A percentile compares a stretch with the other conserved stretches of the same genome.
Conservation (phyloP, 2,797 vertebrate species). For the Oreonectes daqikongensis region DNA sequence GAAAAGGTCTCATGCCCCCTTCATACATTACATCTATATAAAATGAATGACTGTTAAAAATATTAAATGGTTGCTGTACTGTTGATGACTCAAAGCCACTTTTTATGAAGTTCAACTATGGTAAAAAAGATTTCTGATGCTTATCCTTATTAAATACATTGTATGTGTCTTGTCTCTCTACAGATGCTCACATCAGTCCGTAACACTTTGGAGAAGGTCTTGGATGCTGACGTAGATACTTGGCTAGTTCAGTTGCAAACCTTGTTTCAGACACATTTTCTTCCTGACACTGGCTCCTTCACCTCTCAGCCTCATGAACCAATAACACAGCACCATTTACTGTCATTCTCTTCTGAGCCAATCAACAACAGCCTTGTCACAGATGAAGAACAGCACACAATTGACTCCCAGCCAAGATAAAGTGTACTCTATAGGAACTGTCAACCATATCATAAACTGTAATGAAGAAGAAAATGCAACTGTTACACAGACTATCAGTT, state of each 20-base stretch:
- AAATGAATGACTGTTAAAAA: too few species aligned
- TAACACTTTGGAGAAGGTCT: constrained; percentile 83
- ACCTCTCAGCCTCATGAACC: constrained; percentile 55
- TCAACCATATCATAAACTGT: background rate
- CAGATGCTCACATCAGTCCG: constrained; percentile 92
- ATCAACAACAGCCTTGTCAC: constrained; percentile 32
- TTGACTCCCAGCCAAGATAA: constrained; percentile 18
- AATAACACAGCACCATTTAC: constrained; percentile 45
- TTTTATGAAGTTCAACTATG: background rate
- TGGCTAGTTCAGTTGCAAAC: constrained; percentile 89
- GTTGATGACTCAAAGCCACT: too few species aligned
- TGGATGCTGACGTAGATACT: constrained; percentile 80
- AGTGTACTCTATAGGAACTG: background rate
- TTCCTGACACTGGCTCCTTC: constrained; percentile 66
- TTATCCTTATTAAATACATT: background rate
- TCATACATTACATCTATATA: background rate
- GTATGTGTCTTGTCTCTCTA: constrained; percentile 1
- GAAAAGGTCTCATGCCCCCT: constrained; percentile 79
- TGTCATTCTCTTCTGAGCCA: constrained; percentile 56
- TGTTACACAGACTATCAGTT: background rate
- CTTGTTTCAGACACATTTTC: constrained; percentile 85
- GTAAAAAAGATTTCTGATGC: too few species aligned
- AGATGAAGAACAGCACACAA: background rate
- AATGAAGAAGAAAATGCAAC: constrained; percentile 11
- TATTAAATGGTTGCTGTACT: background rate